phyloP scores from a whole-genome alignment of 2,888 invertebrate species.

The Pristionchus maxplancki region DNA sequence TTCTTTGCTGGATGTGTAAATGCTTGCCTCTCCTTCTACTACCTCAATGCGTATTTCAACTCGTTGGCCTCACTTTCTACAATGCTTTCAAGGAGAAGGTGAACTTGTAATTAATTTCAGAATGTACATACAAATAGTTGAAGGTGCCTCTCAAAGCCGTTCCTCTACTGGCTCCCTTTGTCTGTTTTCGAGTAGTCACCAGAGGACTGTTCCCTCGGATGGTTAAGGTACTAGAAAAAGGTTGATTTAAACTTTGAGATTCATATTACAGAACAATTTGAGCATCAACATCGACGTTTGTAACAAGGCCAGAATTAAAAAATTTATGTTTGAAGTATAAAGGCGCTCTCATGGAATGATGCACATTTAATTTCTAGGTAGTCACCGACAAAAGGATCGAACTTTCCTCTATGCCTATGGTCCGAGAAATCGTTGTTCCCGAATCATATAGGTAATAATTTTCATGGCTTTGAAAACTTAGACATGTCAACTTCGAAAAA shows the following conservation, averaged over 20 bases:
- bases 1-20: neutral
- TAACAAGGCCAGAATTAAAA: neutral
- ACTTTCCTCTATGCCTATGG: constrained; percentile 83
- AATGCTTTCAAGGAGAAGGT: constrained; percentile 96
- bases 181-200: constrained; percentile 94
- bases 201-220: constrained; percentile 93
- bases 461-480: neutral
- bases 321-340: neutral
- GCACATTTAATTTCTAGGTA: neutral
- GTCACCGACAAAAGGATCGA: constrained; percentile 80
- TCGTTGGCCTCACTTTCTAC: constrained; percentile 84
- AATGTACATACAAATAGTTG: neutral
- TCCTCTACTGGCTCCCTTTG: constrained; percentile 92
- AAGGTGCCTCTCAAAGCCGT: constrained; percentile 84
- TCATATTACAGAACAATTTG: neutral
- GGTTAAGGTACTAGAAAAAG: constrained; percentile 82
- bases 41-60: constrained; percentile 76
- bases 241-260: constrained; percentile 82
- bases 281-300: neutral
- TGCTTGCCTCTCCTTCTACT: constrained; percentile 68
- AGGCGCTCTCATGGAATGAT: too few species aligned
- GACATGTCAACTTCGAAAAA: too few species aligned
- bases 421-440: constrained; percentile 90
- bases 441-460: constrained; percentile 65
- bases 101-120: neutral